phyloP scores from a whole-genome alignment of 2,113 vertebrate genomes.

The Dromiciops gliroides region DNA sequence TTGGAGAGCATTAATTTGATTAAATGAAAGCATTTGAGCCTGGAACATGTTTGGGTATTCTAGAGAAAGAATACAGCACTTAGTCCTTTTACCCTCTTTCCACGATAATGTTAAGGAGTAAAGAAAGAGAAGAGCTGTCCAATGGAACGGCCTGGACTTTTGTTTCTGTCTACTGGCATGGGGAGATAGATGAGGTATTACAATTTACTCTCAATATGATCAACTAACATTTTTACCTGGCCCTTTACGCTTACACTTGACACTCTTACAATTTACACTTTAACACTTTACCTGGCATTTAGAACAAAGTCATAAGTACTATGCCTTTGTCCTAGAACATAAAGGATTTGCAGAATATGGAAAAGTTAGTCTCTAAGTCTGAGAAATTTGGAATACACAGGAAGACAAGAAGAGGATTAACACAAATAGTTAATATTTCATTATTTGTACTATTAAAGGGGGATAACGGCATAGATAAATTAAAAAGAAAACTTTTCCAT shows the following conservation, averaged over 20 bases:
- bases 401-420: slow-evolving; percentile 26
- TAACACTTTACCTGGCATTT: neutral
- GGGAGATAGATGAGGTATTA: neutral
- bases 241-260: neutral
- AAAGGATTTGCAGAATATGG: slow-evolving; percentile 43
- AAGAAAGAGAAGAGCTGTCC: slow-evolving; percentile 12
- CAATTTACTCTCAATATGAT: neutral
- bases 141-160: neutral
- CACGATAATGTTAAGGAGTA: neutral
- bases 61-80: neutral
- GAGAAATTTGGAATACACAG: neutral
- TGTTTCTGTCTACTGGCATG: slow-evolving; percentile 22
- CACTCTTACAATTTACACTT: neutral
- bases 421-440: slow-evolving; percentile 1
- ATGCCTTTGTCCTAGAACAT: neutral
- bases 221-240: neutral
- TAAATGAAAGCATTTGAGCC: neutral
- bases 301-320: neutral
- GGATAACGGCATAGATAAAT: neutral
- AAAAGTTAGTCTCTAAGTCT: neutral
- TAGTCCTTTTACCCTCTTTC: neutral
- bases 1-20: slow-evolving; percentile 24
- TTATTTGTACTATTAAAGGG: neutral
- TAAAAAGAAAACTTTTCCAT: too few relatives aligned
- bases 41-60: neutral